These are phyloP conservation scores for Phenganax stokvisi DNA, from an alignment of 92 coral and sea anemone genomes.

Conservation along the genomic window DNA sequence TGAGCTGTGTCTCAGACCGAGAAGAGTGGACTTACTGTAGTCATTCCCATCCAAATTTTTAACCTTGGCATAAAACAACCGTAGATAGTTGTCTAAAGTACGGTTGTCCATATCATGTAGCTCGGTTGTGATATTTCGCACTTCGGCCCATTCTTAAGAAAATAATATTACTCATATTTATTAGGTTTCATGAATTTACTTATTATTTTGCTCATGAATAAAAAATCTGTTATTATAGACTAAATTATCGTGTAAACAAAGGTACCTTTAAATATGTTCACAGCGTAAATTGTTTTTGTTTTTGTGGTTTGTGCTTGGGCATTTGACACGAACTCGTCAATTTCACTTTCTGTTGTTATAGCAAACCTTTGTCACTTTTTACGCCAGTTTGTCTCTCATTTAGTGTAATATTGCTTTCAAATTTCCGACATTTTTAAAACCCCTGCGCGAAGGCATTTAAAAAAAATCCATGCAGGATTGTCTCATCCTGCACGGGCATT, in stretches of 20 bases:
- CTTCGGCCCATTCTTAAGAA: background rate
- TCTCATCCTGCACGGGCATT: no score
- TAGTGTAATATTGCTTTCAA: background rate
- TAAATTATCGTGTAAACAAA: no score
- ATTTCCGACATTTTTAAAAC: no score
- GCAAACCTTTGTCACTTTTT: background rate
- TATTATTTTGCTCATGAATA: no score
- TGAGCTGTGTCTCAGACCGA: slow-evolving; percentile 3
- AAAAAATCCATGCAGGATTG: no score
- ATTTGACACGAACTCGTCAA: slow-evolving; percentile 4
- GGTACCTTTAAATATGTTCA: background rate
- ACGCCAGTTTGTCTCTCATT: background rate
- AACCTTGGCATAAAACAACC: slow-evolving; percentile 3
- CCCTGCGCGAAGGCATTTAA: no score
- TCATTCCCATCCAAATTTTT: background rate
- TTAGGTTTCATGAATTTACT: no score
- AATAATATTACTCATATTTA: background rate
- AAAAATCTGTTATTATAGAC: no score
- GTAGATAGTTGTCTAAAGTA: background rate
- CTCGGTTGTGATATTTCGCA: background rate
- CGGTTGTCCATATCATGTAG: background rate
- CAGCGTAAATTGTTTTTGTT: background rate
- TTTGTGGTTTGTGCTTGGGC: background rate
- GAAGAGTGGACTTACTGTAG: slow-evolving; percentile 4
- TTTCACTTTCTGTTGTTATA: background rate